Conservation (phyloP, 2,797 vertebrate genomes). For the Lepus oiostolus region DNA sequence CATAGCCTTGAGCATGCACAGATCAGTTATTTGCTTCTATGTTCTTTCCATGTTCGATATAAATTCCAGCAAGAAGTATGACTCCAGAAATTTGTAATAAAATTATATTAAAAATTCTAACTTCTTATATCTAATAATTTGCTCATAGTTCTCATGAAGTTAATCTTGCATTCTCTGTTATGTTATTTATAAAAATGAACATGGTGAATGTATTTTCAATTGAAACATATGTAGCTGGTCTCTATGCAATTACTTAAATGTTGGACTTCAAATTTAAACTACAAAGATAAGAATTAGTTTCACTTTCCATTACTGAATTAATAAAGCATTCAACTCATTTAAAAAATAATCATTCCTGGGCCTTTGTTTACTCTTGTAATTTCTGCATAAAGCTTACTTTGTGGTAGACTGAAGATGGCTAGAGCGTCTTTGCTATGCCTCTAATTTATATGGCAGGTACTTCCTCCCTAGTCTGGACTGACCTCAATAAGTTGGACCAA, state of each 20-base stretch:
- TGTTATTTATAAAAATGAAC: not conserved
- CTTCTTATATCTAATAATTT: not conserved
- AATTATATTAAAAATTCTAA: not conserved
- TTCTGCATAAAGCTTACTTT: not conserved
- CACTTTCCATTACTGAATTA: not conserved
- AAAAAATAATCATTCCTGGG: not conserved
- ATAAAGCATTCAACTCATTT: not conserved
- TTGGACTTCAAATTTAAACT: not conserved
- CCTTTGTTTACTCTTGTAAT: not conserved
- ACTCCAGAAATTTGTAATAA: not conserved
- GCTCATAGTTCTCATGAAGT: not conserved
- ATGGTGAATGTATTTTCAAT: not conserved
- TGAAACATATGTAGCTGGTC: not conserved
- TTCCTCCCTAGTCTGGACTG: not conserved
- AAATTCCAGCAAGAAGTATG: not conserved
- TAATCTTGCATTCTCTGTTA: not conserved
- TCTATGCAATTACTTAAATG: not conserved
- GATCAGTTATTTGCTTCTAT: not conserved
- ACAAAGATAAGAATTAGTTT: not conserved
- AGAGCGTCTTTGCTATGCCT: not conserved
- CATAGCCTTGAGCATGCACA: not conserved
- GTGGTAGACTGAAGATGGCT: not conserved
- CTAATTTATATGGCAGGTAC: not conserved
- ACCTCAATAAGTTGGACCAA: not conserved
- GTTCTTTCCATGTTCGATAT: not conserved